Percentiles rank a stretch among this genome's conserved stretches.
phyloP scores from a whole-genome alignment of 1,140 invertebrate species.

The Ganaspis sp. region DNA sequence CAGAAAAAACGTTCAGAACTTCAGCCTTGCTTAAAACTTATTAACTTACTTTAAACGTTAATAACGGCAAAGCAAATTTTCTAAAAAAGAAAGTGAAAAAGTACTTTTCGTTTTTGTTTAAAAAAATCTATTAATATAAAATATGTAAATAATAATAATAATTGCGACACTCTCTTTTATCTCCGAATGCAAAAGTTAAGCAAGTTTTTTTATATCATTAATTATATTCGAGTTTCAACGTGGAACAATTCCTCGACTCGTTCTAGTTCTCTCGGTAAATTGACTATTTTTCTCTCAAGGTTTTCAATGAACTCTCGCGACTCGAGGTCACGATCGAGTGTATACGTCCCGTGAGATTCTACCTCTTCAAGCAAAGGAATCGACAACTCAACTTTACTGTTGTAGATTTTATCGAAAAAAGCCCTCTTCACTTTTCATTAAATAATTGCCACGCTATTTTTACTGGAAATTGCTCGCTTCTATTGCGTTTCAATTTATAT shows the following conservation, averaged over 20 bases:
- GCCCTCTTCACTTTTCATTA: background rate
- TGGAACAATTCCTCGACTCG: background rate
- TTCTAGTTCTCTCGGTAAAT: background rate
- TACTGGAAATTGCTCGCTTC: background rate
- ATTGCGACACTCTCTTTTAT: no score
- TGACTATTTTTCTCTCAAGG: conserved; percentile 7
- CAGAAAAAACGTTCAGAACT: no score
- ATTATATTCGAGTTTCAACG: background rate
- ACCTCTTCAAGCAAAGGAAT: background rate
- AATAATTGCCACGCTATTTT: background rate
- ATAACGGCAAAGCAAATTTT: no score
- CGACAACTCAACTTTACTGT: background rate
- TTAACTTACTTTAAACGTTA: no score
- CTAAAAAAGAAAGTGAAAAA: no score
- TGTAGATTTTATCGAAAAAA: background rate
- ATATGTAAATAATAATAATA: no score
- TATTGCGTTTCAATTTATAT: no score
- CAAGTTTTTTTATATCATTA: background rate
- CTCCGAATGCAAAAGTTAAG: background rate
- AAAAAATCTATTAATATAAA: no score
- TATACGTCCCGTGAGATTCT: background rate
- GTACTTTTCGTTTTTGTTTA: no score
- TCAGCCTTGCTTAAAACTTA: no score
- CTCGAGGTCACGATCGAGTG: conserved; percentile 15
- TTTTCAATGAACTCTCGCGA: conserved; percentile 17